Evolutionary conservation across 2,797 vertebrate species (phyloP), one percentile per base, ranked within the genome.

Genomic region (Sebastiscus tertius): DNA sequence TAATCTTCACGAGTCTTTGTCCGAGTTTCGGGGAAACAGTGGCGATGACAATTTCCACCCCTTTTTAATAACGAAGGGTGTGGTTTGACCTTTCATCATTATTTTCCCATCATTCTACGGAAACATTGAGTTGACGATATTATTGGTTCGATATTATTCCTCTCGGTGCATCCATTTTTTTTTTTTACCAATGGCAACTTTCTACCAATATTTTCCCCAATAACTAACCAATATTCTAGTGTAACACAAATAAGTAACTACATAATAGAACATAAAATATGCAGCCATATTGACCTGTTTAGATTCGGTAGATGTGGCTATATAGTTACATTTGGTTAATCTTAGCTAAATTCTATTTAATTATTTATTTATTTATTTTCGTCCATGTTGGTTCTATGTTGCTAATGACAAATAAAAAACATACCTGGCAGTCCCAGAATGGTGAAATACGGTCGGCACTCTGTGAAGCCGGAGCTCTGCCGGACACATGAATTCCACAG

Each of bases 371-470:
- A 42, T 42, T 42, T 42, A 42, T 31, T 22, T 77, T n/a, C 1
- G 0, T 34, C 14, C 11, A 14, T 4, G 1, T 29, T 46, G 9
- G 5, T 20, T 31, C 16, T 34, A 10, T 20, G 29, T 33, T 46
- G 22, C 33, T 10, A 16, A 6, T 16, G 14, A 67, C 22, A 42
- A 36, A 46, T 16, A 13, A 20, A 42, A 70, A 36, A 7, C 92
- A 66, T 96, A 98, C 97, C 96, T 96, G 97, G 97, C 68, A 98
- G 93, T 36, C 97, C 97, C 85, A 98, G 94, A 74, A 98, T 96
- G 87, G 97, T 98, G 92, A 96, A 97, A 90, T 98, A 98, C 0
- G 96, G 96, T 0, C 97, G 96, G 76, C 97, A 98, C 60, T 98
- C 97, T 0, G 97, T 97, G 91, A 98, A 97, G 56, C 97, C 97